phyloP scores from a whole-genome alignment of 1,140 invertebrate genomes.

The Drosophila navojoa region DNA sequence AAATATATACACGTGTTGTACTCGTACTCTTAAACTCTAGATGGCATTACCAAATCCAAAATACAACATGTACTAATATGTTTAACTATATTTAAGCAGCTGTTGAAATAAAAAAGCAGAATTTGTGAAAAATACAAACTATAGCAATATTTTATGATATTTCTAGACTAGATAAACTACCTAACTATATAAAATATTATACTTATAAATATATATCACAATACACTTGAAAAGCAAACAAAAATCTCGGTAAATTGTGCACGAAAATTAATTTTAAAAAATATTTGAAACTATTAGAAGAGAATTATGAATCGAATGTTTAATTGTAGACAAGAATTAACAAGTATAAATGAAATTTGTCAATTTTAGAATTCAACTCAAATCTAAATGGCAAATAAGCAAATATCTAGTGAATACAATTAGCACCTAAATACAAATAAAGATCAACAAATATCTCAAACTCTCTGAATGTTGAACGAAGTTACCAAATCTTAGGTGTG shows the following conservation, averaged over 20 bases:
- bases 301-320: constrained; percentile 33
- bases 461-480: constrained; percentile 59
- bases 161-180: constrained; percentile 37
- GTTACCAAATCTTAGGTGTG: constrained; percentile 54
- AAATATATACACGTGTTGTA: constrained; percentile 39
- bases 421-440: constrained; percentile 41
- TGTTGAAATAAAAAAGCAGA: constrained; percentile 16
- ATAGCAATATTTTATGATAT: constrained; percentile 78
- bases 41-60: constrained; percentile 16
- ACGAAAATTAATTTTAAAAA: constrained; percentile 7
- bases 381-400: constrained; percentile 43
- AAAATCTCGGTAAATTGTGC: not conserved
- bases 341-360: constrained; percentile 41
- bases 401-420: constrained; percentile 45
- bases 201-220: constrained; percentile 29
- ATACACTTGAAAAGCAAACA: constrained; percentile 5
- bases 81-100: constrained; percentile 26
- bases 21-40: constrained; percentile 24
- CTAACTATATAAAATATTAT: constrained; percentile 9
- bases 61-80: constrained; percentile 39
- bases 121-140: constrained; percentile 53
- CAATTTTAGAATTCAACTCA: constrained; percentile 73
- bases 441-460: constrained; percentile 37
- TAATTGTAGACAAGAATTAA: constrained; percentile 39
- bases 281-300: not conserved